Percentiles rank a stretch among this genome's conserved stretches.
These are phyloP conservation scores for Butastur rufipennis DNA, from an alignment of 2,113 vertebrate species.

Conservation along the genomic window DNA sequence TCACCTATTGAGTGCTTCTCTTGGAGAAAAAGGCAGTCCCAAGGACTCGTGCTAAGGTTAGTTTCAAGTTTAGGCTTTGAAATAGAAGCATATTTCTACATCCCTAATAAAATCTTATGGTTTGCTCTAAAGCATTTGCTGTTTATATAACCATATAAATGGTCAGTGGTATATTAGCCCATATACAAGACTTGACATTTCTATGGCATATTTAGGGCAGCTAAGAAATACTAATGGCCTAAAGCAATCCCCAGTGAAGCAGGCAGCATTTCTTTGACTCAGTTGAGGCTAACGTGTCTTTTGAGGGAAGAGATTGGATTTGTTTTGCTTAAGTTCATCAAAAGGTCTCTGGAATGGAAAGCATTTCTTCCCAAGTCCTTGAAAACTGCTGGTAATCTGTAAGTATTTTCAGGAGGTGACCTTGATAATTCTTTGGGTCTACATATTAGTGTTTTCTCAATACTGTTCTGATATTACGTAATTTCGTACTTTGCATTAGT, in stretches of 20 bases:
- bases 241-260: neutral
- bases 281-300: neutral
- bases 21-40: neutral
- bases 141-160: neutral
- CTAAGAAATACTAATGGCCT: neutral
- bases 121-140: neutral
- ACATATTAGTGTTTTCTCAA: neutral
- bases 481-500: neutral
- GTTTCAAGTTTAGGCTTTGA: neutral
- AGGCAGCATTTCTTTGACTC: neutral
- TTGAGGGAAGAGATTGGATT: neutral
- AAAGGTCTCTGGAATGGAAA: neutral
- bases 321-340: neutral
- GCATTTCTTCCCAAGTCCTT: neutral
- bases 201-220: neutral
- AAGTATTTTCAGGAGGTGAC: neutral
- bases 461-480: neutral
- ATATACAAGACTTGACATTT: neutral
- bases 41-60: neutral
- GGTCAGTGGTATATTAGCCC: neutral
- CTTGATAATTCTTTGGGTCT: neutral
- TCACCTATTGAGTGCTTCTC: accelerated
- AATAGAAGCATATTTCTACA: neutral
- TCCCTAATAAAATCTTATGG: neutral
- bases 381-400: neutral